Percentiles rank a stretch among this genome's conserved stretches.
Conservation (phyloP, 2,888 invertebrate species). For the Melanophora roralis region DNA sequence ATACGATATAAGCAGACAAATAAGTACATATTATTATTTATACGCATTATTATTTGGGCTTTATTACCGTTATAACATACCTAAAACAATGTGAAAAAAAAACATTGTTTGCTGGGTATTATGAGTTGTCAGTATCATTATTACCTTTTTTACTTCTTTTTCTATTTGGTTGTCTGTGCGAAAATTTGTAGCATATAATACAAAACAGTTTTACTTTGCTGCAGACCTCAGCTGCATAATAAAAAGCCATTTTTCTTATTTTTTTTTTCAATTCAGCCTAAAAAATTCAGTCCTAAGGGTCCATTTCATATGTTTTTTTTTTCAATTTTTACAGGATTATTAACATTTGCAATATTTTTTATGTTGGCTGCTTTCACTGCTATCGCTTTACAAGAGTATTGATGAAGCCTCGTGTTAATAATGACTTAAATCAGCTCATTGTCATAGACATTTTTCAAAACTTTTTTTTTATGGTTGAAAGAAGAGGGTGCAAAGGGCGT, state of each 20-base stretch:
- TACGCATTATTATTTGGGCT: conserved; percentile 29
- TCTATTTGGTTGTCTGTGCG: background rate
- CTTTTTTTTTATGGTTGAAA: background rate
- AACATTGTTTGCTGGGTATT: conserved; percentile 45
- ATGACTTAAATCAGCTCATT: conserved; percentile 53
- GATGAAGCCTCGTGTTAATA: conserved; percentile 52
- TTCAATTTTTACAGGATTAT: conserved; percentile 7
- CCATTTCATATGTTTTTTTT: conserved; percentile 29
- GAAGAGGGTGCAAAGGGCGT: conserved; percentile 36
- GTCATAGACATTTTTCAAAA: conserved; percentile 40
- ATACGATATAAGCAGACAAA: conserved; percentile 28
- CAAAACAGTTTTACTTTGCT: background rate
- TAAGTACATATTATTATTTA: conserved; percentile 47
- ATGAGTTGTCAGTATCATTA: conserved; percentile 50
- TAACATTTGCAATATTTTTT: conserved; percentile 11
- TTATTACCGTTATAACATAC: background rate
- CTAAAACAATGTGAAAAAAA: background rate
- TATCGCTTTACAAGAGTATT: conserved; percentile 11
- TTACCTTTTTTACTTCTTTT: conserved; percentile 52
- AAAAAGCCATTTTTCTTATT: conserved; percentile 47
- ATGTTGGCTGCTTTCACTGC: background rate
- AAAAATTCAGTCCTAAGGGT: conserved; percentile 42
- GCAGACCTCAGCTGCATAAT: conserved; percentile 56
- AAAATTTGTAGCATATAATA: background rate
- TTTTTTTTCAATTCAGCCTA: background rate